Evolutionary conservation across 2,888 invertebrate species (phyloP), one percentile per base, ranked within the genome.

Genomic region (Eurytoma californica): DNA sequence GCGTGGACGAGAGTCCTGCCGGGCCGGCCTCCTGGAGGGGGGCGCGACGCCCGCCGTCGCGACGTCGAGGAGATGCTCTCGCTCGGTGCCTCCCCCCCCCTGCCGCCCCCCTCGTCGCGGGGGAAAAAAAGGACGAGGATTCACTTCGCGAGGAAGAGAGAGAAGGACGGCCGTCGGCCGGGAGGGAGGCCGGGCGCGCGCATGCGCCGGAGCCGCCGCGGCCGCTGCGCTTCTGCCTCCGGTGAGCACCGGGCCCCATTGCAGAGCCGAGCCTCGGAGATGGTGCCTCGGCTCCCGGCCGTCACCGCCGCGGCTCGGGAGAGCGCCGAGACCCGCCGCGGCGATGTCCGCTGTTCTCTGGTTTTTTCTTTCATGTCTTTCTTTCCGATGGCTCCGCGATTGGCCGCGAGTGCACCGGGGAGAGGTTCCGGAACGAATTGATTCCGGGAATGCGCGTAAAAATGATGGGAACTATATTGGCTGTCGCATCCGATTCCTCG

Each of bases 31-130:
- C 39, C 39, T 39, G 72, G 57, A 57, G 70, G 30, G 70, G 24
- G n/a, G 14, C 68, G 78, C 81, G 82, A 79, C 76, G 76, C 63
- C 79, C 77, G 79, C 72, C 83, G 82, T 82, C 82, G 83, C 83
- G 81, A 81, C 80, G 79, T 30, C 55, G 72, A 70, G 72, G 67
- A 70, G 57, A 67, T 61, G 75, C 61, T 68, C 74, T 68, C 30
- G 30, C 61, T 16, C 58, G 55, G 76, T 18, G 57, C 75, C 70
- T 20, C 75, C 55, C 70, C 24, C 73, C 55, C 72, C 24, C 24
- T 2, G 1, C 2, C 24, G 24, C 55, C 72, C 24, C 24, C 24
- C 24, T 24, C 24, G 24, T 24, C 51, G 76, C n/a, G 63, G 80
- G 82, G 82, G 78, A 30, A 20, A 63, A 67, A 72, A 74, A 72